Conservation (phyloP, 2,888 invertebrate genomes). For the Nymphalis urticae region DNA sequence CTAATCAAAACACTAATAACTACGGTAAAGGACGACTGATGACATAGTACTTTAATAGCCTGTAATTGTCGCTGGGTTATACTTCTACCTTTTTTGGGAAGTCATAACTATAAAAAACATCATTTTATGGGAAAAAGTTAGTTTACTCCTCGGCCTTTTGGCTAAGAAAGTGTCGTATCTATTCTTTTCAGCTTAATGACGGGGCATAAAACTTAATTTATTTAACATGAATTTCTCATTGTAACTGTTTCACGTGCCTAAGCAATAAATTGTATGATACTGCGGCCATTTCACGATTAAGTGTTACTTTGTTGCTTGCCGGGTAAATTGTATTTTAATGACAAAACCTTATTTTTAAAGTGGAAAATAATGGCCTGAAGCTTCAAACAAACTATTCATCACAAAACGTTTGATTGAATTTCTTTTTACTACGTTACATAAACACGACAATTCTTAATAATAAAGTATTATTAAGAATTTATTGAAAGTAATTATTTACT, state of each 20-base stretch:
- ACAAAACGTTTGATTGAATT: conserved; percentile 27
- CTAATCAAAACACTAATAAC: no score
- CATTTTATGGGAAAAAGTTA: no score
- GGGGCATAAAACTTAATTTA: background rate
- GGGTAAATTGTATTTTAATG: conserved; percentile 38
- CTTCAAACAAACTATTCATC: conserved; percentile 30
- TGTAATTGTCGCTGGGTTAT: no score
- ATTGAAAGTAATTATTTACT: no score
- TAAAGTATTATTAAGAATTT: conserved; percentile 9
- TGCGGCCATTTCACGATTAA: conserved; percentile 21
- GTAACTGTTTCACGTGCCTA: conserved; percentile 7
- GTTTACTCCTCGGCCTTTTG: no score
- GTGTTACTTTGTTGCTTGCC: conserved; percentile 29
- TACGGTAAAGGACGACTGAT: no score
- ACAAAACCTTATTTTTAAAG: conserved; percentile 34
- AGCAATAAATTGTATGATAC: conserved; percentile 23
- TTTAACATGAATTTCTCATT: conserved; percentile 2
- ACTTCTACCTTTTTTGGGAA: no score
- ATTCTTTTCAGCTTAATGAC: no score
- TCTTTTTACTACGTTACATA: conserved; percentile 28
- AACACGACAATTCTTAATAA: conserved; percentile 22
- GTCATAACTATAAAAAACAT: no score
- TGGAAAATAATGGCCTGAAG: conserved; percentile 32
- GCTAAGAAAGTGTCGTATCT: no score
- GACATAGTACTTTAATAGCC: no score